Conservation (phyloP, 2,113 vertebrate species). For the Chelonoidis abingdonii region DNA sequence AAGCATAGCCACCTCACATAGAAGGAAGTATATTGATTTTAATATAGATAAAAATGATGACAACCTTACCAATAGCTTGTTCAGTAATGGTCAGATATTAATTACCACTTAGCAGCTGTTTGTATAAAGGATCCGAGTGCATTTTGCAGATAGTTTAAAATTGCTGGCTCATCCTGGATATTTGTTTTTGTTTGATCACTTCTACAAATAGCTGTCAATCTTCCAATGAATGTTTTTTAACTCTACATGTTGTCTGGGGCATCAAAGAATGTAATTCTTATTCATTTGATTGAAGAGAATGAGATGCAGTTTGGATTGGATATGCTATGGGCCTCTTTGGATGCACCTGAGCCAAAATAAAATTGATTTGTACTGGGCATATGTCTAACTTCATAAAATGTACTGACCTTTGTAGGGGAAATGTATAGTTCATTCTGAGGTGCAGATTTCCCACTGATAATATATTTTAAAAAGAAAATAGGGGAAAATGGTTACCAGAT, state of each 20-base stretch:
- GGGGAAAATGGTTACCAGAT: constrained; percentile 44
- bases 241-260: not conserved
- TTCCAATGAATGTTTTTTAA: not conserved
- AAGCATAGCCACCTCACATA: not conserved
- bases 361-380: constrained; percentile 44
- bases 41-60: not conserved
- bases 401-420: constrained; percentile 57
- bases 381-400: constrained; percentile 55
- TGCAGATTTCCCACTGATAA: constrained; percentile 55
- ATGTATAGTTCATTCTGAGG: constrained; percentile 34
- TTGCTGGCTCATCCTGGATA: not conserved
- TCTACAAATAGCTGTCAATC: not conserved
- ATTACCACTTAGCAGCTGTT: not conserved
- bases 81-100: not conserved
- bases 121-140: not conserved
- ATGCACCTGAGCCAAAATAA: constrained; percentile 35
- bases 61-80: not conserved
- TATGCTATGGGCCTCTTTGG: constrained; percentile 3
- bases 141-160: not conserved
- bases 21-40: not conserved
- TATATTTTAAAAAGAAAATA: constrained; percentile 49
- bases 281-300: constrained; percentile 14
- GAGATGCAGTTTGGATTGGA: constrained; percentile 40
- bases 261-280: not conserved
- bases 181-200: not conserved